Conservation (phyloP, 2,113 vertebrate species). For the Sterrhoptilus dennistouni region DNA sequence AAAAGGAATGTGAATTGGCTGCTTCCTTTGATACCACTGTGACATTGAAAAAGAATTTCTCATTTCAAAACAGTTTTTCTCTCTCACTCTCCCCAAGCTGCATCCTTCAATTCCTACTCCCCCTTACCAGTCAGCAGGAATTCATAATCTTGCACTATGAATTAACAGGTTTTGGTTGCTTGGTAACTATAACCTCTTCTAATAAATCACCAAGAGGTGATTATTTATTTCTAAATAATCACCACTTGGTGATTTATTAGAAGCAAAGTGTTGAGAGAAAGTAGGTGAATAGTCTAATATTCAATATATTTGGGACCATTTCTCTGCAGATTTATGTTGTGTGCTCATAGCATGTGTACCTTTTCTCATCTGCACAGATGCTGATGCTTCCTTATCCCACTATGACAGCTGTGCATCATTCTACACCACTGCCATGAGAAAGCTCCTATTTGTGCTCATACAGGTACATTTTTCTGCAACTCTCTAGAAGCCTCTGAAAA, state of each 20-base stretch:
- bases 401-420: not conserved
- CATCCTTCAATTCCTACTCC: not conserved
- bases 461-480: not conserved
- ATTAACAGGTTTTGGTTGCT: constrained; percentile 55
- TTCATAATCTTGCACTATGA: not conserved
- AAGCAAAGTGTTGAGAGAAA: not conserved
- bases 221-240: not conserved
- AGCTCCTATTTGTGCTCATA: not conserved
- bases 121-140: constrained; percentile 27
- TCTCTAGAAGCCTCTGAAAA: not conserved
- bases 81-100: not conserved
- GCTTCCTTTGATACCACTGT: not conserved
- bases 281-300: not conserved
- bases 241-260: constrained; percentile 40
- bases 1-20: not conserved
- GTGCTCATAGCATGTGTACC: not conserved
- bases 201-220: not conserved
- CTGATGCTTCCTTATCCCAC: not conserved
- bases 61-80: not conserved
- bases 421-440: not conserved
- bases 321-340: not conserved
- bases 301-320: not conserved
- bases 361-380: not conserved
- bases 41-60: not conserved
- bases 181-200: constrained; percentile 57